These are phyloP conservation scores for Oreotragus oreotragus DNA, from an alignment of 2,113 vertebrate genomes.

Conservation along the genomic window DNA sequence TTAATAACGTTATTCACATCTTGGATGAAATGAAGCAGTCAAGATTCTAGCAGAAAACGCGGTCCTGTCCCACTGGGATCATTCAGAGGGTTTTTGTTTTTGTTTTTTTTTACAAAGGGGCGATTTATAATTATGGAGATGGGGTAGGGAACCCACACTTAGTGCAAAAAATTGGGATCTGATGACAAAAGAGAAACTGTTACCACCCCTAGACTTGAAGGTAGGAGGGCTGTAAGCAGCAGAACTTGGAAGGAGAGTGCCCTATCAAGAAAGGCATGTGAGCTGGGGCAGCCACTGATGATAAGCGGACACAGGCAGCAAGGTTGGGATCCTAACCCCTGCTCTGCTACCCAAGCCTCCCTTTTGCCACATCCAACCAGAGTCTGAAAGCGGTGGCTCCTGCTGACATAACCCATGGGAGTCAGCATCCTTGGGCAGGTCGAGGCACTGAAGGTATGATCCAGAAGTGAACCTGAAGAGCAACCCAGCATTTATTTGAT, in stretches of 20 bases:
- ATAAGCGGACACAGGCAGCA: background rate
- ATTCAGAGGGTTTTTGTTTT: background rate
- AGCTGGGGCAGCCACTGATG: no score
- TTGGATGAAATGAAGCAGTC: background rate
- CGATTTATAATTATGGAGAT: background rate
- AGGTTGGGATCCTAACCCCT: background rate
- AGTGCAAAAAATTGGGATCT: background rate
- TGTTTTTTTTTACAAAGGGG: no score
- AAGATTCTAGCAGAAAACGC: background rate
- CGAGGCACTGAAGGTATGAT: background rate
- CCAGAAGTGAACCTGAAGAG: background rate
- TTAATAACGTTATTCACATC: background rate
- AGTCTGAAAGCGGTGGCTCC: background rate
- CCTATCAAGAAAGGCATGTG: background rate
- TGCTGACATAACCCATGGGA: background rate
- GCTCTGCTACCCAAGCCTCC: background rate
- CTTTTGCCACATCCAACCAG: background rate
- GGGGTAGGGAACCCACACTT: background rate
- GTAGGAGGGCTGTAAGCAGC: background rate
- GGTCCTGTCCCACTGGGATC: background rate
- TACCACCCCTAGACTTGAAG: background rate
- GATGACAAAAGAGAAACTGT: background rate
- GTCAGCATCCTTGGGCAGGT: background rate
- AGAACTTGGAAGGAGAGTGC: background rate
- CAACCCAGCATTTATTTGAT: background rate